Evolutionary conservation across 2,797 vertebrate genomes (phyloP).

Genomic region (Balearica regulorum): DNA sequence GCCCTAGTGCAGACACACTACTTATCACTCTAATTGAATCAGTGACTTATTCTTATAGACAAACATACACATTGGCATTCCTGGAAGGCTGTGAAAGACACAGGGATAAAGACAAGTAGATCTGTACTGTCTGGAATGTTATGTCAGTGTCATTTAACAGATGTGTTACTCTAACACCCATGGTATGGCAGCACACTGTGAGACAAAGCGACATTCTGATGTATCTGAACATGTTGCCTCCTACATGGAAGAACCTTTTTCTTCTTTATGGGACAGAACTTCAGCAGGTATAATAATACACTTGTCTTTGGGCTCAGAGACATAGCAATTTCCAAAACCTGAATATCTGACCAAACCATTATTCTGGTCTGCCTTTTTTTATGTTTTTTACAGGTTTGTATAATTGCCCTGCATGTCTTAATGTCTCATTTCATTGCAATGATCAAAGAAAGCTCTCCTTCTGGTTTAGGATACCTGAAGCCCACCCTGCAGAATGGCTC

Average conservation of each 20-base stretch:
- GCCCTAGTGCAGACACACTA: constrained; percentile 11
- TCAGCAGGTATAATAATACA: not conserved
- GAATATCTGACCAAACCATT: not conserved
- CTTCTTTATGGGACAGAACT: not conserved
- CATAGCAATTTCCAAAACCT: not conserved
- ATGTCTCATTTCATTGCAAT: not conserved
- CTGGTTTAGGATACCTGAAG: not conserved
- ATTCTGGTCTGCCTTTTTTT: not conserved
- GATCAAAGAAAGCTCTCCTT: not conserved
- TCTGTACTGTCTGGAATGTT: not conserved
- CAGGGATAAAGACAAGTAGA: constrained; percentile 5
- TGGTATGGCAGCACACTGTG: not conserved
- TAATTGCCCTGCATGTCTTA: not conserved
- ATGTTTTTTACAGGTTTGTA: not conserved
- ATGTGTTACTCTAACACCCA: not conserved
- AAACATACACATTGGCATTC: constrained; percentile 30
- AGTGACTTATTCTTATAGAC: constrained; percentile 48
- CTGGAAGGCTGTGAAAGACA: constrained; percentile 32
- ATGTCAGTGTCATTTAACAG: not conserved
- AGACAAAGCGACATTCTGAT: not conserved
- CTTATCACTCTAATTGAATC: constrained; percentile 59
- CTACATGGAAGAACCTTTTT: not conserved
- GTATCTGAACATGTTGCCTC: not conserved
- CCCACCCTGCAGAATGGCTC: not conserved
- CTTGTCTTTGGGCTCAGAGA: not conserved